A percentile compares a stretch with the other conserved stretches of the same genome.
Conservation (phyloP, 2,888 invertebrate species). For the Drosophila koepferae region DNA sequence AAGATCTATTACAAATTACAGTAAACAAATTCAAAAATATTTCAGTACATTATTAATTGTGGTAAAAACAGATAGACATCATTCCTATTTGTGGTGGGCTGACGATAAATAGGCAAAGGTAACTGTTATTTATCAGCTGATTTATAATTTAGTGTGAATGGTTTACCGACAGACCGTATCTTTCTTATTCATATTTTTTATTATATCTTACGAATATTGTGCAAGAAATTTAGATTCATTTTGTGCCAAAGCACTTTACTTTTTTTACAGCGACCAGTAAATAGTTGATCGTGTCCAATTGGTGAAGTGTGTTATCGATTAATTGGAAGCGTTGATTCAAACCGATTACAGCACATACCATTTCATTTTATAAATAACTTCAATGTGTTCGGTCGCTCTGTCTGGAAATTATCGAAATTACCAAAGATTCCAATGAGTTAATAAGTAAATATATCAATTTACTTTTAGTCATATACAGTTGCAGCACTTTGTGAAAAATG, state of each 20-base stretch:
- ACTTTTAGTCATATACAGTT: neutral
- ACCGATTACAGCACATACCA: conserved; percentile 47
- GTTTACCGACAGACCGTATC: neutral
- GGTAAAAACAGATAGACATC: neutral
- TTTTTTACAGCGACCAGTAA: too few species aligned
- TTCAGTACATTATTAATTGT: neutral
- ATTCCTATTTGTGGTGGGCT: conserved; percentile 22
- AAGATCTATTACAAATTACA: neutral
- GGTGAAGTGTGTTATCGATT: conserved; percentile 29
- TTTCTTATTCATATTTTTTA: neutral
- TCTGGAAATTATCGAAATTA: conserved; percentile 37
- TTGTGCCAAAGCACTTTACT: neutral
- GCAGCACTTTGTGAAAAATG: conserved; percentile 19
- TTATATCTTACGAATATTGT: neutral
- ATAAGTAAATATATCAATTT: conserved; percentile 29
- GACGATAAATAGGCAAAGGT: conserved; percentile 18
- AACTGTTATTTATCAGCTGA: conserved; percentile 23
- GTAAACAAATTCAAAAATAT: conserved; percentile 2
- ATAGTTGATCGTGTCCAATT: neutral
- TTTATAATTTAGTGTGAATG: conserved; percentile 12
- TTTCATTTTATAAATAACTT: conserved; percentile 63
- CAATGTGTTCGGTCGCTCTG: conserved; percentile 58
- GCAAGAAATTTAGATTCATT: neutral
- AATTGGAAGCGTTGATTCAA: neutral
- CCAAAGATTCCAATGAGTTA: conserved; percentile 24